Base-by-base conservation (phyloP, 1,140 invertebrate species). In the Spodoptera frugiperda region DNA sequence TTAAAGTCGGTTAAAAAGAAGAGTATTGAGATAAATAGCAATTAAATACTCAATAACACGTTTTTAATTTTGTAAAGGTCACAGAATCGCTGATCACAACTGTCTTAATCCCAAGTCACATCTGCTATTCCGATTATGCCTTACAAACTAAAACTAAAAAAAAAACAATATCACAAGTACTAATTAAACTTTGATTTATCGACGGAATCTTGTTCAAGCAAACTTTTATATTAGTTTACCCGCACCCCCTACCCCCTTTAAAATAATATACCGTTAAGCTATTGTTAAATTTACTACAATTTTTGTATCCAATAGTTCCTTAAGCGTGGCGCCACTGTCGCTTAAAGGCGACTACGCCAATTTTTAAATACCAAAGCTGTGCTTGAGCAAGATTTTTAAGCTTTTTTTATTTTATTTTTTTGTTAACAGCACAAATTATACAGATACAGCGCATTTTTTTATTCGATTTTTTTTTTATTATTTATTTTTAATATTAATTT, bases 81-180 rank as follows among this genome's bases (percentile, higher is more conserved):
- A n/a, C n/a, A n/a, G n/a, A n/a, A n/a, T n/a, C n/a, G n/a, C n/a
- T n/a, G n/a, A n/a, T n/a, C n/a, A n/a, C n/a, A n/a, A 25, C 5
- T 2, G 25, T 3, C 9, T 39, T 39, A 39, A 39, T 8, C 5
- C 8, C 2, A 39, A 63, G 44, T 14, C 10, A 44, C 46, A 48
- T 17, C 8, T 11, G 39, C 33, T 15, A 25, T 15, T 39, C 12
- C 61, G 39, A 65, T 44, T 48, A 44, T 48, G 19, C 15, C 61
- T 67, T 67, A 67, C 21, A 25, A 25, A 39, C 33, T 0, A 48
- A 67, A 67, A 67, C 12, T 17, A 10, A 21, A 46, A 49, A 46
- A 48, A 65, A 67, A 49, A 25, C 63, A 67, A 67, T 67, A 67
- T 51, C 49, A 51, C 49, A 51, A 51, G n/a, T 49, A n/a, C 1